Percentiles rank a stretch among this genome's conserved stretches.
Conservation (phyloP, 2,113 vertebrate genomes). For the Perca flavescens region DNA sequence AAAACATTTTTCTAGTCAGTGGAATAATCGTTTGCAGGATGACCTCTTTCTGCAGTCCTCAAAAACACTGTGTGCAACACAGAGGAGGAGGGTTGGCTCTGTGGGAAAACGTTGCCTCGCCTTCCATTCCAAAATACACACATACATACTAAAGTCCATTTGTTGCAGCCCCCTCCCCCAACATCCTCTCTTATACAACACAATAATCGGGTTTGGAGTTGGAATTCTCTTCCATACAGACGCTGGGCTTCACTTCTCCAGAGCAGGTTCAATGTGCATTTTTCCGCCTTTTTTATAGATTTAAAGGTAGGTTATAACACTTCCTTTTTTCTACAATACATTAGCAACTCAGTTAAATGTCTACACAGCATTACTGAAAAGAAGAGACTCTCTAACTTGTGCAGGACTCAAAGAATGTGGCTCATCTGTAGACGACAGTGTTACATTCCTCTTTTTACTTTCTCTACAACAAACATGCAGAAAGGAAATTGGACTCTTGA, state of each 20-base stretch:
- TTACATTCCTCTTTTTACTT: neutral
- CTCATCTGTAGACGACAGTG: neutral
- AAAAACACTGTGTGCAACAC: neutral
- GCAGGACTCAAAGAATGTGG: neutral
- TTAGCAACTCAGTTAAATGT: neutral
- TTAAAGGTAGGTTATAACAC: slow-evolving; percentile 48
- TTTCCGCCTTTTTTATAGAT: neutral
- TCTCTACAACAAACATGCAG: neutral
- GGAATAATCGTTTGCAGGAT: neutral
- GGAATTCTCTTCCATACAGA: slow-evolving; percentile 1
- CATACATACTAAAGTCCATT: slow-evolving; percentile 31
- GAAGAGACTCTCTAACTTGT: neutral
- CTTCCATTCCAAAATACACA: neutral
- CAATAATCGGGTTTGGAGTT: slow-evolving; percentile 39
- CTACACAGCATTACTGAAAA: neutral
- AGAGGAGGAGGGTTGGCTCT: neutral
- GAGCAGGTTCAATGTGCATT: neutral
- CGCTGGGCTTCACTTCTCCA: slow-evolving; percentile 4
- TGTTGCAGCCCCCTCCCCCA: slow-evolving; percentile 22
- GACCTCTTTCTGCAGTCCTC: neutral
- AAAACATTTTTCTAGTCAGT: neutral
- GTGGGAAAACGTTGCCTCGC: slow-evolving; percentile 2
- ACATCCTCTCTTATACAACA: slow-evolving; percentile 48
- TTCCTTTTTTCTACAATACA: neutral
- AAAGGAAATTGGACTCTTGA: neutral